phyloP scores from a whole-genome alignment of 2,888 invertebrate genomes.

The Cephus runcator region DNA sequence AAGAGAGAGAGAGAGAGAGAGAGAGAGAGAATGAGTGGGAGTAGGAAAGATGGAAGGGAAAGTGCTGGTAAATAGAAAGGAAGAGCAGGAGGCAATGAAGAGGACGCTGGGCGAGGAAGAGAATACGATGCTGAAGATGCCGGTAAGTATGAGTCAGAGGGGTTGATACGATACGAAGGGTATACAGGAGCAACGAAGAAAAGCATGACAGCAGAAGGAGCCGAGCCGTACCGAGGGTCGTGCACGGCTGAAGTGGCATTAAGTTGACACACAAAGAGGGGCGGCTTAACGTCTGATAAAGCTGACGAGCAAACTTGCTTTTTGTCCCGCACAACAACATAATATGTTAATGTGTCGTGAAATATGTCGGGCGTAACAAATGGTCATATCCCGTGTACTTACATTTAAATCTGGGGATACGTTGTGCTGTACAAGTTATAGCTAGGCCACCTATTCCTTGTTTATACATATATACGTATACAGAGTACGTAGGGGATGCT shows the following conservation, averaged over 20 bases:
- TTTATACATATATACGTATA: not conserved
- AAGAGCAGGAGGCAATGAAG: not conserved
- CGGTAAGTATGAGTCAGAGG: not conserved
- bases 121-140: not conserved
- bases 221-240: slow-evolving; percentile 26
- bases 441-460: not conserved
- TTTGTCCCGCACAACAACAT: slow-evolving; percentile 41
- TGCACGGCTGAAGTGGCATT: slow-evolving; percentile 49
- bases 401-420: not conserved
- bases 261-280: slow-evolving; percentile 54
- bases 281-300: slow-evolving; percentile 51
- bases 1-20: not conserved
- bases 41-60: not conserved
- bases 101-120: not conserved
- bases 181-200: not conserved
- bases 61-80: not conserved
- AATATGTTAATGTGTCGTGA: slow-evolving; percentile 51
- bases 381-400: slow-evolving; percentile 23
- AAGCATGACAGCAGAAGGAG: slow-evolving; percentile 2
- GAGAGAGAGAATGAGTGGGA: too few species aligned
- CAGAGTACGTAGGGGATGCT: not conserved
- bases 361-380: slow-evolving; percentile 43
- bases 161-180: not conserved
- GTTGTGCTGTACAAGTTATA: not conserved
- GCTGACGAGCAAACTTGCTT: slow-evolving; percentile 53